These are phyloP conservation scores for Sesamia nonagrioides DNA, from an alignment of 1,140 invertebrate species.

Conservation along the genomic window DNA sequence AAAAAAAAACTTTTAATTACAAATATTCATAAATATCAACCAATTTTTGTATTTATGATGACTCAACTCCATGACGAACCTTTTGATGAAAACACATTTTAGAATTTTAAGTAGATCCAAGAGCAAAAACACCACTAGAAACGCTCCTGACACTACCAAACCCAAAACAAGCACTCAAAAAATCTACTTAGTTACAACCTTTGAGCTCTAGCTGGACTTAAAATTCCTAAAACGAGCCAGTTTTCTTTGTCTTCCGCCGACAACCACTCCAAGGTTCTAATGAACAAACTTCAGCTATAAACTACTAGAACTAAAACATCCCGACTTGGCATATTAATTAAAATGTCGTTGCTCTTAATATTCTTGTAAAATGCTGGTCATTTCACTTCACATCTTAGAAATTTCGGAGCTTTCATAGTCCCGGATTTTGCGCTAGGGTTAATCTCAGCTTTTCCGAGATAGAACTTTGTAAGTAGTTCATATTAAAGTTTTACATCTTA, in stretches of 20 bases:
- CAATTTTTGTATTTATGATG: too few relatives aligned
- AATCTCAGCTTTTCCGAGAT: not conserved
- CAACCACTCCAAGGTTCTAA: slow-evolving; percentile 3
- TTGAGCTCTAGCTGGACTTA: slow-evolving; percentile 7
- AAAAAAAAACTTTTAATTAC: too few relatives aligned
- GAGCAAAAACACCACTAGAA: too few relatives aligned
- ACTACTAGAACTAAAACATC: slow-evolving; percentile 17
- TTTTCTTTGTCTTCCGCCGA: slow-evolving; percentile 17
- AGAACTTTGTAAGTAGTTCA: not conserved
- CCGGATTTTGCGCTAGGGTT: not conserved
- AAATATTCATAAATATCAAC: too few relatives aligned
- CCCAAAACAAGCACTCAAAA: not conserved
- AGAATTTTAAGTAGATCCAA: too few relatives aligned
- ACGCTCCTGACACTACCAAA: too few relatives aligned
- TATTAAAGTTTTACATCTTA: not conserved
- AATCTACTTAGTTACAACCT: too few relatives aligned
- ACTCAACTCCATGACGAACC: too few relatives aligned
- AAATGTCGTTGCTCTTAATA: slow-evolving; percentile 11
- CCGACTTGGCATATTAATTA: slow-evolving; percentile 38
- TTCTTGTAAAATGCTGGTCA: not conserved
- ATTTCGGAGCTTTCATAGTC: not conserved
- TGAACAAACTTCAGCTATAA: slow-evolving; percentile 32
- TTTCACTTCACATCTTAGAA: not conserved
- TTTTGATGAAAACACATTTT: too few relatives aligned
- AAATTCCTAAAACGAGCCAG: slow-evolving; percentile 29